Conservation (phyloP, 2,113 vertebrate species). For the Picathartes gymnocephalus region DNA sequence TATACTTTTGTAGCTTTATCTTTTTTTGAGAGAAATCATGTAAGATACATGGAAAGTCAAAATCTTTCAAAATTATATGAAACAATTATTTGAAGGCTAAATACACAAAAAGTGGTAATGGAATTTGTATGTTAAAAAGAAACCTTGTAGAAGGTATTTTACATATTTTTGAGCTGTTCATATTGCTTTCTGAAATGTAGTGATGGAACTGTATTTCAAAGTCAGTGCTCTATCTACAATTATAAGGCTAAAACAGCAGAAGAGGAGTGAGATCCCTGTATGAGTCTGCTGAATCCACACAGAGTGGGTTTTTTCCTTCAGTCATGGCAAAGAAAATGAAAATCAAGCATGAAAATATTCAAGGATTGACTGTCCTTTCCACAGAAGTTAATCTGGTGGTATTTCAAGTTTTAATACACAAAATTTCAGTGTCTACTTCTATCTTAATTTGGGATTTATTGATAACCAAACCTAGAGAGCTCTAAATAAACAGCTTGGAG, state of each 20-base stretch:
- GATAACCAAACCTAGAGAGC: background rate
- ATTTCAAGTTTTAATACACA: background rate
- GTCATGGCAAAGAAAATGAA: background rate
- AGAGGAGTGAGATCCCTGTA: background rate
- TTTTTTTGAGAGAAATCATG: background rate
- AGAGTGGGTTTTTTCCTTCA: background rate
- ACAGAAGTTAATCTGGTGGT: background rate
- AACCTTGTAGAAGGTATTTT: background rate
- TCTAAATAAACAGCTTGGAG: background rate
- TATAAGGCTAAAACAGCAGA: background rate
- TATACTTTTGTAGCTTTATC: background rate
- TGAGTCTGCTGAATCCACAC: background rate
- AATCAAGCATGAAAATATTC: background rate
- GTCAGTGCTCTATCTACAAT: background rate
- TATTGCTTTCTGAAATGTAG: background rate
- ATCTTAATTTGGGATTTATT: constrained; percentile 3
- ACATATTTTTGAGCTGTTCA: background rate
- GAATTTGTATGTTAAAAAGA: background rate
- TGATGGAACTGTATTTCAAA: background rate
- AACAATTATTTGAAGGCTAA: background rate
- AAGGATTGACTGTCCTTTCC: background rate
- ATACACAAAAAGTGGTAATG: background rate
- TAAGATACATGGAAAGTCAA: background rate
- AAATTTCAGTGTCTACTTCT: background rate
- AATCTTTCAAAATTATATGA: background rate